Conservation (phyloP, 2,113 vertebrate genomes). For the Ictalurus punctatus region DNA sequence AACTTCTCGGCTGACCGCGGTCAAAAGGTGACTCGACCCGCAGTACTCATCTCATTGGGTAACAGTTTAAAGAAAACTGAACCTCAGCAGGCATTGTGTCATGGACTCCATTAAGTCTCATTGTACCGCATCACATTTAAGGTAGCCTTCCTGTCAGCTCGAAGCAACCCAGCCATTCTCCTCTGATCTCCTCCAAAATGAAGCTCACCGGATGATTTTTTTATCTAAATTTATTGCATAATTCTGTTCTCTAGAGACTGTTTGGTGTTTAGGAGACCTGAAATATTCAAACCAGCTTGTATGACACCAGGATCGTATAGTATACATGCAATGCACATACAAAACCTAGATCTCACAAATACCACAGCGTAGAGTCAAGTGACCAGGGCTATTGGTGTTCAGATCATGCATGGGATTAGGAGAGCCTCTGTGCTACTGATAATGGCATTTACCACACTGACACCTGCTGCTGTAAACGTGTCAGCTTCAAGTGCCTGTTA, state of each 20-base stretch:
- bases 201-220: too few relatives aligned
- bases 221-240: too few relatives aligned
- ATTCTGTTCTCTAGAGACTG: background rate
- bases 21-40: background rate
- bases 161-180: background rate
- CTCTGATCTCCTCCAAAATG: too few relatives aligned
- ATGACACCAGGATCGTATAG: background rate
- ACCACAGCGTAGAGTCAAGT: background rate
- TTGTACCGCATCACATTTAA: too few relatives aligned
- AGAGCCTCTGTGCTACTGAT: constrained; percentile 3
- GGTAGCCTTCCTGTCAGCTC: background rate
- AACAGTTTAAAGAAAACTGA: background rate
- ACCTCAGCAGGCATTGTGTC: background rate
- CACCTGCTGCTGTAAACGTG: constrained; percentile 33
- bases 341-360: background rate
- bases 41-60: background rate
- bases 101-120: background rate
- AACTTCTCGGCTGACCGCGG: background rate
- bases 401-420: constrained; percentile 17
- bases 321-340: background rate
- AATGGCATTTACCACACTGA: constrained; percentile 18
- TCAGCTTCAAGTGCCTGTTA: constrained; percentile 31
- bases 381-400: background rate
- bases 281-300: background rate
- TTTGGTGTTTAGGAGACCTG: background rate